Base-by-base conservation (phyloP, 2,888 invertebrate genomes). In the Biston stratarius region DNA sequence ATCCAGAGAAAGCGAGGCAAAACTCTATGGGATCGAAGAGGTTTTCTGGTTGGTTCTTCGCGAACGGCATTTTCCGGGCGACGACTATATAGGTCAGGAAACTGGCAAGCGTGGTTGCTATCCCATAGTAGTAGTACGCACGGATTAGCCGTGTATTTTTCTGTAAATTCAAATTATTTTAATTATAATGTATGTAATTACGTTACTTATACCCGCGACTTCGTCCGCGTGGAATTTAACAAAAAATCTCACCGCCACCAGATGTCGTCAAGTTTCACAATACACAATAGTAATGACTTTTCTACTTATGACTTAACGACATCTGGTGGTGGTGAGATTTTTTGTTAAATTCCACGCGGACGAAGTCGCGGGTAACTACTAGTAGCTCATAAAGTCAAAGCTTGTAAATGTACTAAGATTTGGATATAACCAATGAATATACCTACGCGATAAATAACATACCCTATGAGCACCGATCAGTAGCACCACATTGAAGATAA, bases 401-500 rank as follows among this genome's bases (percentile, higher is more conserved):
- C 24, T 24, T 24, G 3, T 24, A 3, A 24, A 3, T 24, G 24
- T 24, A 24, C 3, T 24, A 2, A 24, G 3, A 24, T 24, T 24
- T 24, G 24, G 24, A 2, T 2, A 24, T 24, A 24, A 24, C 24
- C 1, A 2, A 0, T 7, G n/a, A 2, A 8, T 7, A 5, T 24
- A 15, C 9, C 1, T 48, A 14, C 0, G 0, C 2, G 10, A 10
- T 24, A 5, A 44, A 10, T 48, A 45, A 70, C 72, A 58, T 64
- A 86, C 87, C 80, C 55, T 77, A 70, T 87, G 86, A 33, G 82
- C 85, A 40, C 86, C 88, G 47, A 84, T 63, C 5, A 88, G 70
- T 0, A 82, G 64, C 0, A 79, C 38, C 0, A 79, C 14, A 42
- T 77, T 76, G 61, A 81, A 80, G 11, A 75, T 49, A 0, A 80